Evolutionary conservation across 2,888 invertebrate species (phyloP).

Genomic region (Harpalus rufipes): DNA sequence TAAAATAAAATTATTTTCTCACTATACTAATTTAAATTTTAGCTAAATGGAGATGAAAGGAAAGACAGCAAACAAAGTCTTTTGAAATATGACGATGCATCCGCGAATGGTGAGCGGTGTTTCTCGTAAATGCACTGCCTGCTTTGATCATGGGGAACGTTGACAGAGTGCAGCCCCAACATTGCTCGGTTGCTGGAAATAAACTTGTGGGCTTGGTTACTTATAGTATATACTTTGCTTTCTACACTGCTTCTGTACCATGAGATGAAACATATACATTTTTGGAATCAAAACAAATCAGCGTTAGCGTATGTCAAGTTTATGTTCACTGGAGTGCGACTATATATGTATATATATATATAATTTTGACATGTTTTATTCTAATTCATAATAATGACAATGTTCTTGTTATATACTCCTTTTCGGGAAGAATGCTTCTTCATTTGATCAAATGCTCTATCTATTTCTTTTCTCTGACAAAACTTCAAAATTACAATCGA

Average conservation of each 20-base stretch:
- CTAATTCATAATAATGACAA: too few species aligned
- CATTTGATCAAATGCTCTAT: too few species aligned
- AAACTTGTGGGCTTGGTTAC: slow-evolving; percentile 8
- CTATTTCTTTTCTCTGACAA: too few species aligned
- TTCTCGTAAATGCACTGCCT: background rate
- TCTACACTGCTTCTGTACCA: background rate
- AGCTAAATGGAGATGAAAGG: background rate
- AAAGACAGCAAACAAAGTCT: background rate
- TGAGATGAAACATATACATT: too few species aligned
- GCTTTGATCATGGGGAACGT: slow-evolving; percentile 16
- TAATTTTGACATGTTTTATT: too few species aligned
- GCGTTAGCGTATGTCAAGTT: too few species aligned
- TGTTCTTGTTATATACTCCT: too few species aligned
- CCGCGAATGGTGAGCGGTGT: background rate
- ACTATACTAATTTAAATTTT: background rate
- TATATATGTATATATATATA: too few species aligned
- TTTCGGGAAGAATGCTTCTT: too few species aligned
- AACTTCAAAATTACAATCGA: too few species aligned
- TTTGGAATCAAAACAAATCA: too few species aligned
- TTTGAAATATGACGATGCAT: background rate
- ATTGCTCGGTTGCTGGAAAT: slow-evolving; percentile 7
- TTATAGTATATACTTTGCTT: background rate
- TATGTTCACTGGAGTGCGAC: too few species aligned
- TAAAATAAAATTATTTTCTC: background rate
- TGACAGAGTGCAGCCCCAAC: slow-evolving; percentile 22